Conservation (phyloP, 2,113 vertebrate species). For the Oxyruncus cristatus region DNA sequence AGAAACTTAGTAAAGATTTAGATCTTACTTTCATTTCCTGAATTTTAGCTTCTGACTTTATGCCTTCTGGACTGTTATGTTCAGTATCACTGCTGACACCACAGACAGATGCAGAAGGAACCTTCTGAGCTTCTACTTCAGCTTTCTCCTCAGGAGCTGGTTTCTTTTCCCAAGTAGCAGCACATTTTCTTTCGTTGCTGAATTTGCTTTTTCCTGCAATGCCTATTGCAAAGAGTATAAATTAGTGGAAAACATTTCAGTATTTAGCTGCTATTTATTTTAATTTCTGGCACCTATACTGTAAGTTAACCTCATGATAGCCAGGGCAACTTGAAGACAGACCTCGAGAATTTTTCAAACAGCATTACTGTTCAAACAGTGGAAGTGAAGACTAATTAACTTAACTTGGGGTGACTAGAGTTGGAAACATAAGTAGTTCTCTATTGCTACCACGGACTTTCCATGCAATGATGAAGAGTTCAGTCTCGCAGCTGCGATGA, state of each 20-base stretch:
- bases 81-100: constrained; percentile 80
- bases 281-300: neutral
- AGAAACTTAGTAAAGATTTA: neutral
- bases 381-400: neutral
- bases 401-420: neutral
- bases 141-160: constrained; percentile 81
- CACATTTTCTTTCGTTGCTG: constrained; percentile 73
- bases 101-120: constrained; percentile 84
- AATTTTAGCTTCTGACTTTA: constrained; percentile 81
- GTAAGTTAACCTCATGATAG: neutral
- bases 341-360: neutral
- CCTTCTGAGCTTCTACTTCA: constrained; percentile 79
- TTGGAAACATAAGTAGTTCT: neutral
- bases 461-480: neutral
- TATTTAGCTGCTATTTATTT: neutral
- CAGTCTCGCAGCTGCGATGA: neutral
- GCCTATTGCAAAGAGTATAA: neutral
- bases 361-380: neutral
- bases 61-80: constrained; percentile 77
- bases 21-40: constrained; percentile 78
- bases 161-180: constrained; percentile 84
- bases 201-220: neutral
- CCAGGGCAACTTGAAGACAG: neutral
- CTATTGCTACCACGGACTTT: neutral
- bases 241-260: neutral